phyloP scores from a whole-genome alignment of 2,888 invertebrate genomes.

The Drosophila ochracea region DNA sequence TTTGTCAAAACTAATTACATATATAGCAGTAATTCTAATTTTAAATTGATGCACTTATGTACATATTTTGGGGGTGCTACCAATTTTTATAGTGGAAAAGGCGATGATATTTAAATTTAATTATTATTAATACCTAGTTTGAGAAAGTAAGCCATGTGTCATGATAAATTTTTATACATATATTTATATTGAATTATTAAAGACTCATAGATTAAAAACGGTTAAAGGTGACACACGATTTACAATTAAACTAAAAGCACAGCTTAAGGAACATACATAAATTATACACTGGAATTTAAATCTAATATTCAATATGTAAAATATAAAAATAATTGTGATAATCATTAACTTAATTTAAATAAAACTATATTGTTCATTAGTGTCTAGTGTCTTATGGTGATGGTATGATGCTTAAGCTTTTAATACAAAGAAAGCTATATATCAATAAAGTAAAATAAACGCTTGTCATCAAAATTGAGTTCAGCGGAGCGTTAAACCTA shows the following conservation, averaged over 20 bases:
- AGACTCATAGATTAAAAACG: background rate
- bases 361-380: background rate
- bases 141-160: background rate
- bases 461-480: slow-evolving; percentile 41
- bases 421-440: background rate
- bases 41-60: background rate
- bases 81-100: background rate
- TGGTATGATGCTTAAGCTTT: background rate
- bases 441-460: background rate
- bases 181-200: background rate
- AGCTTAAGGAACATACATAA: too few species aligned
- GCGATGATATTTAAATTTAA: background rate
- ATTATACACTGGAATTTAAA: background rate
- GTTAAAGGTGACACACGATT: background rate
- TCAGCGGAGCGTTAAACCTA: slow-evolving; percentile 20
- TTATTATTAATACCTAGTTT: background rate
- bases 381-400: background rate
- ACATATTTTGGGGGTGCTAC: background rate
- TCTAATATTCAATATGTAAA: background rate
- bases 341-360: background rate
- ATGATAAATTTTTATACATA: background rate
- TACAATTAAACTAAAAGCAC: background rate
- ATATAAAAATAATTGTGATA: background rate
- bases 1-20: background rate
- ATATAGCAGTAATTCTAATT: background rate